Evolutionary conservation across 1,140 invertebrate species (phyloP).

Genomic region (Drosophila melanogaster): Release_6_plus_ISO1_MT NC_004354.4:7870001-7870500

Average conservation of each 20-base stretch:
- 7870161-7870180: conserved; percentile 6
- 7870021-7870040: conserved; percentile 59
- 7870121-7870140: conserved; percentile 13
- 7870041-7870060: conserved; percentile 53
- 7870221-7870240: conserved; percentile 76
- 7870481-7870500: conserved; percentile 70
- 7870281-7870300: conserved; percentile 47
- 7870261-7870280: conserved; percentile 24
- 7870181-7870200: conserved; percentile 62
- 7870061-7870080: conserved; percentile 15
- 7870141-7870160: conserved; percentile 3
- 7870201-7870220: conserved; percentile 67
- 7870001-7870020: conserved; percentile 80
- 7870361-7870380: conserved; percentile 60
- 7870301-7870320: conserved; percentile 45
- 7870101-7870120: conserved; percentile 18
- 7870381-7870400: conserved; percentile 30
- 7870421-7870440: conserved; percentile 55
- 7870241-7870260: conserved; percentile 61
- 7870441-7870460: conserved; percentile 37
- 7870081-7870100: background rate
- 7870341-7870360: conserved; percentile 14
- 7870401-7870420: conserved; percentile 57
- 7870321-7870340: conserved; percentile 24
- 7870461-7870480: conserved; percentile 26